These are phyloP conservation scores for Xiphorhynchus elegans DNA, from an alignment of 2,113 vertebrate species.

Conservation along the genomic window DNA sequence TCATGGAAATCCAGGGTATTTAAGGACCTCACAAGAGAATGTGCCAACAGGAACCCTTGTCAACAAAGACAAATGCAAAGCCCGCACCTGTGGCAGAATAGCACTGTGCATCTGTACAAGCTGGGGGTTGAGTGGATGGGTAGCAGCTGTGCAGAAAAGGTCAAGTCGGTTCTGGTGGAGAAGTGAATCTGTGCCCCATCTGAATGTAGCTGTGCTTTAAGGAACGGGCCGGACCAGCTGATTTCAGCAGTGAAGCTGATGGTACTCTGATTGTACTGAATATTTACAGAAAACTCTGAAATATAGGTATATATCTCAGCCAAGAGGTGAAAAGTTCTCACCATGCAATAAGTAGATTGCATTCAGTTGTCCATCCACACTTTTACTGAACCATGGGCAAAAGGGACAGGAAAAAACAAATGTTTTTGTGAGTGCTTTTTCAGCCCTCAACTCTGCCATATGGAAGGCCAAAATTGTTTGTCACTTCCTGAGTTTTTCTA, in stretches of 20 bases:
- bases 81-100: background rate
- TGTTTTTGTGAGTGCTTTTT: background rate
- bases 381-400: background rate
- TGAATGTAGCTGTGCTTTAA: background rate
- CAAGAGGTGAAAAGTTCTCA: background rate
- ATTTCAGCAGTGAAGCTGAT: background rate
- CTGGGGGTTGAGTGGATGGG: background rate
- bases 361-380: background rate
- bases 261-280: background rate
- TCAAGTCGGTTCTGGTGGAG: background rate
- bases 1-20: background rate
- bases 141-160: background rate
- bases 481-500: background rate
- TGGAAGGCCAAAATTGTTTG: background rate
- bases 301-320: background rate
- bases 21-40: background rate
- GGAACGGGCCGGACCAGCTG: background rate
- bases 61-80: background rate
- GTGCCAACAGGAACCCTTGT: background rate
- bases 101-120: background rate
- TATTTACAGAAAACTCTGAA: background rate
- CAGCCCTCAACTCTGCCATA: background rate
- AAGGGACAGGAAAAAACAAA: background rate
- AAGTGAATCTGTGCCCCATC: background rate
- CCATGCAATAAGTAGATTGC: background rate